Evolutionary conservation across 2,113 vertebrate species (phyloP).

Genomic region (Pogona vitticeps): DNA sequence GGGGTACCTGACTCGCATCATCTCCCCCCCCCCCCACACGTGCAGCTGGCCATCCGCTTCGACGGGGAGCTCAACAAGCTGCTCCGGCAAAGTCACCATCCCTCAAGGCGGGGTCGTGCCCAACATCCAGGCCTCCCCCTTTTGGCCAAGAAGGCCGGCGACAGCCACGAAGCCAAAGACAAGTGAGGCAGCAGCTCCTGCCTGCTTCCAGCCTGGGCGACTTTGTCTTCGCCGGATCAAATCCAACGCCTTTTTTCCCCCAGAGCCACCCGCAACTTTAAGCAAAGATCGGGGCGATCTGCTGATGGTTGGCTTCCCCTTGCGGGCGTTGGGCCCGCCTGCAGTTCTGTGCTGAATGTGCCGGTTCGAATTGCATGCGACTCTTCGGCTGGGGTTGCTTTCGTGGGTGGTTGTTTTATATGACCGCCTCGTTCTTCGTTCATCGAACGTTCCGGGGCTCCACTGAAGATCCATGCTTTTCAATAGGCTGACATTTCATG

Average conservation of each 20-base stretch:
- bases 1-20: slow-evolving; percentile 10
- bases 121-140: slow-evolving; percentile 26
- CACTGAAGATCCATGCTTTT: too few relatives aligned
- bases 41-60: slow-evolving; percentile 75
- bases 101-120: slow-evolving; percentile 19
- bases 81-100: slow-evolving; percentile 56
- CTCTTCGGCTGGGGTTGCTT: too few relatives aligned
- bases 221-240: too few relatives aligned
- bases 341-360: too few relatives aligned
- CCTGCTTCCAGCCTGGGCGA: neutral
- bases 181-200: neutral
- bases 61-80: slow-evolving; percentile 85
- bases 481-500: neutral
- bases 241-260: slow-evolving; percentile 28
- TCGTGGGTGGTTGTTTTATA: too few relatives aligned
- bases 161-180: slow-evolving; percentile 7
- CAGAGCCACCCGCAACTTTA: neutral
- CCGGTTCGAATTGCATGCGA: too few relatives aligned
- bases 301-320: neutral
- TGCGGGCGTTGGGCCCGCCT: too few relatives aligned
- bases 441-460: too few relatives aligned
- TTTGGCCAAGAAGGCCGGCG: slow-evolving; percentile 27
- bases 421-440: too few relatives aligned
- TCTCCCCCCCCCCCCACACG: neutral
- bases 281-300: neutral